A percentile compares a stretch with the other conserved stretches of the same genome.
Conservation (phyloP, 2,113 vertebrate genomes). For the Suricata suricatta region DNA sequence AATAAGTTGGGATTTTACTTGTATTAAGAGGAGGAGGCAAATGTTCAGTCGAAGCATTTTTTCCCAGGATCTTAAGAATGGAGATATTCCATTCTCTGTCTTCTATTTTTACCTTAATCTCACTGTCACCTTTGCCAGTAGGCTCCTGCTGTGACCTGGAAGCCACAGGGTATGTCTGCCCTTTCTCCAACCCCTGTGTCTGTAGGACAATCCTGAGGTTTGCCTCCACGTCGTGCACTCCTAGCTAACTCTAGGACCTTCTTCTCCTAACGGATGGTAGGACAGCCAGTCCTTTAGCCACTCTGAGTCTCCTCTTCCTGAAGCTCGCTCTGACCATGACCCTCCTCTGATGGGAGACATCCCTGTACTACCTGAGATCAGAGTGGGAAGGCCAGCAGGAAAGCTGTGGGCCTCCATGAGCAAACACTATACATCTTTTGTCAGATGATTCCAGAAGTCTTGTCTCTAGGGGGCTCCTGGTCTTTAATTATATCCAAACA, state of each 20-base stretch:
- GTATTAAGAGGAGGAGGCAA: background rate
- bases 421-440: background rate
- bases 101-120: background rate
- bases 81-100: background rate
- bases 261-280: too few relatives aligned
- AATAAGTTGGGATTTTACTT: background rate
- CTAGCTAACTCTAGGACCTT: background rate
- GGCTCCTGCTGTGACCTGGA: background rate
- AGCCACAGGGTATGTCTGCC: background rate
- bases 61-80: background rate
- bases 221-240: background rate
- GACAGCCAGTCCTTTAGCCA: background rate
- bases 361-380: too few relatives aligned
- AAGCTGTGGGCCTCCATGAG: rapidly evolving
- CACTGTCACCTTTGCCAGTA: background rate
- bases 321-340: background rate
- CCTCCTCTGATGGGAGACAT: background rate
- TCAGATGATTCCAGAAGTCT: background rate
- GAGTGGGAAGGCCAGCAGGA: background rate
- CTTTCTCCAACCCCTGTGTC: too few relatives aligned
- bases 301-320: rapidly evolving
- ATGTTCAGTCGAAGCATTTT: background rate
- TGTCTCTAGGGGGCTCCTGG: background rate
- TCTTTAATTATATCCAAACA: background rate
- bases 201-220: background rate